Evolutionary conservation across 2,113 vertebrate genomes (phyloP).

Genomic region (Tiliqua scincoides): DNA sequence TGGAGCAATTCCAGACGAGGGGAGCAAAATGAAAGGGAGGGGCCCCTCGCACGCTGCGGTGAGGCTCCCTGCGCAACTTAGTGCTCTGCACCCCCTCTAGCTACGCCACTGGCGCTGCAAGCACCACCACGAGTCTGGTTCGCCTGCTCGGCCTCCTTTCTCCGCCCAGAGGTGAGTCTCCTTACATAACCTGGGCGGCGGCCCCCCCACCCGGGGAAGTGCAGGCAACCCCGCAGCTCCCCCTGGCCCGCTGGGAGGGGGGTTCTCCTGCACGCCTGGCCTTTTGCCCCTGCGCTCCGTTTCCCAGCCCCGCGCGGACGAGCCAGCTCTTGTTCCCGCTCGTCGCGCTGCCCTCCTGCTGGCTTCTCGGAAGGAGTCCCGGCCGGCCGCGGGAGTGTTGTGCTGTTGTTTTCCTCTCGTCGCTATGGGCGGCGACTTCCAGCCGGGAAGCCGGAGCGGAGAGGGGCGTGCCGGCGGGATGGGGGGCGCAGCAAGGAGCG

Average conservation of each 20-base stretch:
- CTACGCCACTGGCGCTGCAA: background rate
- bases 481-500: background rate
- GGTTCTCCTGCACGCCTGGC: no score
- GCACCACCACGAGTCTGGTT: no score
- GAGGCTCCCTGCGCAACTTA: no score
- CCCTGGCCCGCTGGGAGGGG: no score
- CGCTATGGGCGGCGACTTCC: constrained; percentile 76
- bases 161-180: no score
- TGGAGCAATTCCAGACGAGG: no score
- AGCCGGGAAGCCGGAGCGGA: constrained; percentile 41
- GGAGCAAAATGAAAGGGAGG: no score
- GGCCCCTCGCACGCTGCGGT: no score
- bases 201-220: background rate
- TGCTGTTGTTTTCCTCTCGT: constrained; percentile 78
- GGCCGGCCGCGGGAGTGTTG: constrained; percentile 67
- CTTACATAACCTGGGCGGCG: no score
- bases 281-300: constrained; percentile 25
- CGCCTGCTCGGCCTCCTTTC: no score
- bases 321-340: constrained; percentile 26
- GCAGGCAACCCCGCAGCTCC: background rate
- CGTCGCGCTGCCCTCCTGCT: constrained; percentile 35
- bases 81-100: no score
- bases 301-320: constrained; percentile 49
- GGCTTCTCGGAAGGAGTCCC: constrained; percentile 70
- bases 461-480: background rate